Evolutionary conservation across 2,797 vertebrate species (phyloP).

Genomic region (Lateolabrax maculatus): DNA sequence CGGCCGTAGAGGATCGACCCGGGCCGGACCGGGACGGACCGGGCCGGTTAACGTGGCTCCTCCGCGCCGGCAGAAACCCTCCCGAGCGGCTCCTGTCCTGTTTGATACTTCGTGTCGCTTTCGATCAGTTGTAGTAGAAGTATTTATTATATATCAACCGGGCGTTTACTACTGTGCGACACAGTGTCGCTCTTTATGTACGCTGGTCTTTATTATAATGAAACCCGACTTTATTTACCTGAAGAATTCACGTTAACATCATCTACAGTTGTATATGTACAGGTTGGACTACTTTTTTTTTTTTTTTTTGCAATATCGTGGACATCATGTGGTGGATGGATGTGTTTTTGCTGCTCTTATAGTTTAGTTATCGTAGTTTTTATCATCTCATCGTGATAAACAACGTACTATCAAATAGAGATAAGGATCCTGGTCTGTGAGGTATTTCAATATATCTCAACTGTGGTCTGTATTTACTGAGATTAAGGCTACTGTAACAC

Average conservation of each 20-base stretch:
- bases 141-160: not conserved
- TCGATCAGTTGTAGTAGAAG: not conserved
- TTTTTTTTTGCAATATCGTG: not conserved
- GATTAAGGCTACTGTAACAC: not conserved
- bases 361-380: not conserved
- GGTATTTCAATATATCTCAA: not conserved
- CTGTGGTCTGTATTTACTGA: not conserved
- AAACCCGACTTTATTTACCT: not conserved
- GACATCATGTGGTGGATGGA: not conserved
- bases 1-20: too few relatives aligned
- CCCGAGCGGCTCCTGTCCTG: not conserved
- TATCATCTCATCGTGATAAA: not conserved
- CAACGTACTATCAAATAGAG: not conserved
- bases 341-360: too few relatives aligned
- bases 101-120: not conserved
- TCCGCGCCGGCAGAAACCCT: not conserved
- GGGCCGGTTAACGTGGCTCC: not conserved
- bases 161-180: not conserved
- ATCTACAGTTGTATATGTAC: not conserved
- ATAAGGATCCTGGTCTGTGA: not conserved
- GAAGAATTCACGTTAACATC: not conserved
- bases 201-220: not conserved
- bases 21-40: fast-evolving
- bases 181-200: not conserved
- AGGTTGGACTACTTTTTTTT: not conserved